A percentile compares a stretch with the other conserved stretches of the same genome.
Conservation (phyloP, 2,113 vertebrate species). For the Leptobrachium ailaonicum region DNA sequence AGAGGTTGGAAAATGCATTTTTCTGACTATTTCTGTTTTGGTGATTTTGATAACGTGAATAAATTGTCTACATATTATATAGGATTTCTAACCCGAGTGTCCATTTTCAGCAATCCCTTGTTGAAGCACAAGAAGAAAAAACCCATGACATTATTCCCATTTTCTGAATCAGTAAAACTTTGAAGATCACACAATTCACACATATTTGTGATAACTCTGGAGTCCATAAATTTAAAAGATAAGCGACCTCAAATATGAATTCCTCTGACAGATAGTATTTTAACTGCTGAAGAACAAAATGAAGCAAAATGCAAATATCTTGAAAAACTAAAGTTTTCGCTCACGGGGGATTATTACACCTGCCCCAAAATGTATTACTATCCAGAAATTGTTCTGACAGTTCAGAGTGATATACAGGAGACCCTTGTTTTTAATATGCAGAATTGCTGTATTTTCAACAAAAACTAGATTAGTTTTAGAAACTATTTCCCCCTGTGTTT, state of each 20-base stretch:
- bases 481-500: not conserved
- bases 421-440: not conserved
- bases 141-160: no score
- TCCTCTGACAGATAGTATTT: not conserved
- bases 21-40: no score
- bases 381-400: not conserved
- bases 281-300: not conserved
- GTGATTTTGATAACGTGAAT: no score
- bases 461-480: not conserved
- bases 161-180: no score
- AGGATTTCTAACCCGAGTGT: no score
- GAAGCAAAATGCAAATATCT: not conserved
- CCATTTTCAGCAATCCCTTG: no score
- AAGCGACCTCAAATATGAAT: not conserved
- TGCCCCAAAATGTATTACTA: not conserved
- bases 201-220: not conserved
- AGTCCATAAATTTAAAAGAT: not conserved
- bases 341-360: not conserved
- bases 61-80: no score
- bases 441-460: not conserved
- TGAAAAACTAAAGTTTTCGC: not conserved
- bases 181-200: not conserved
- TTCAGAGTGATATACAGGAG: not conserved
- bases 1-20: no score
- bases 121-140: no score